These are phyloP conservation scores for Pogonomyrmex californicus DNA, from an alignment of 1,140 invertebrate genomes.

Conservation along the genomic window DNA sequence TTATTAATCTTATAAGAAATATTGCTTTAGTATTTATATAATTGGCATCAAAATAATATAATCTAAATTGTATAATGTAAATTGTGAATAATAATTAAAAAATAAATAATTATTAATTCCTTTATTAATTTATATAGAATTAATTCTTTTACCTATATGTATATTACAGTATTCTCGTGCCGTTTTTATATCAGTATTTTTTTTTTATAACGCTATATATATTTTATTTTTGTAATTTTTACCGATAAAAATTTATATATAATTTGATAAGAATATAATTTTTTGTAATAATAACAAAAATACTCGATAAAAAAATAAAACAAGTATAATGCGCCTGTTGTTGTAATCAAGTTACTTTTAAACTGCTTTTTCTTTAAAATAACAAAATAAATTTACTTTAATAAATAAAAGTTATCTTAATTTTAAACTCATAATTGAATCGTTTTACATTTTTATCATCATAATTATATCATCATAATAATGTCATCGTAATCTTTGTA, in stretches of 20 bases:
- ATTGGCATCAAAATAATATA: constrained; percentile 51
- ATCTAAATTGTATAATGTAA: too few species aligned
- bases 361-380: not conserved
- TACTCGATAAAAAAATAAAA: too few species aligned
- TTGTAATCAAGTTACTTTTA: not conserved
- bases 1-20: constrained; percentile 60
- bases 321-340: too few species aligned
- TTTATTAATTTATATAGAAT: too few species aligned
- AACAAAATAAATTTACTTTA: not conserved
- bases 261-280: not conserved
- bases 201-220: not conserved
- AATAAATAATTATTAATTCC: too few species aligned
- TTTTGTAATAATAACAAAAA: not conserved
- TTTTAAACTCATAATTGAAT: too few species aligned
- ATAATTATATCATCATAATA: too few species aligned
- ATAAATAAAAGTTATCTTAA: too few species aligned
- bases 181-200: not conserved
- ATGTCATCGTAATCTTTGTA: too few species aligned
- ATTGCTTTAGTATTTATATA: constrained; percentile 38
- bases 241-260: not conserved
- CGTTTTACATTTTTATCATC: too few species aligned
- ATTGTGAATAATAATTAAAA: too few species aligned
- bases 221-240: not conserved
- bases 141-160: not conserved
- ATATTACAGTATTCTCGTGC: not conserved